A percentile compares a stretch with the other conserved stretches of the same genome.
phyloP scores from a whole-genome alignment of 2,113 vertebrate genomes.

The Odobenus rosmarus region DNA sequence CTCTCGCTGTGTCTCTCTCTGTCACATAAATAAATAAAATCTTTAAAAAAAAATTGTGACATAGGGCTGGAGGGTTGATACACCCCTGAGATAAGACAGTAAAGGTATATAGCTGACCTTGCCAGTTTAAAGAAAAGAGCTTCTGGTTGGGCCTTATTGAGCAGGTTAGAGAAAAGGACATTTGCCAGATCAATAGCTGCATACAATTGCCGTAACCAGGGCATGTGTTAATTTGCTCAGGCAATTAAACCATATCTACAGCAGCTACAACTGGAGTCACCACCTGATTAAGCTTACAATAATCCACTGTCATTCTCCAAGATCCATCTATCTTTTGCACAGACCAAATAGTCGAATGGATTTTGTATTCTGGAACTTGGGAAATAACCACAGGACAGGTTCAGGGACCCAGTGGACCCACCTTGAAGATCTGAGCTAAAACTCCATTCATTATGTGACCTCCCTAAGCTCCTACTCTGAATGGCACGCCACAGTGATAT shows the following conservation, averaged over 20 bases:
- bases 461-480: not conserved
- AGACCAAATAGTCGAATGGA: not conserved
- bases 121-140: not conserved
- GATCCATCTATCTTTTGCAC: not conserved
- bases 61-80: not conserved
- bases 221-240: not conserved
- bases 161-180: not conserved
- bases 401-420: not conserved
- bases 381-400: not conserved
- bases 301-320: not conserved
- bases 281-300: not conserved
- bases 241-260: not conserved
- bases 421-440: not conserved
- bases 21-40: too few species aligned
- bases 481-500: not conserved
- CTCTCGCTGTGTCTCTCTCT: too few species aligned
- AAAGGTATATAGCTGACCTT: not conserved
- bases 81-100: not conserved
- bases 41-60: not conserved
- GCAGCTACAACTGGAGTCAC: not conserved
- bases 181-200: not conserved
- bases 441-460: not conserved
- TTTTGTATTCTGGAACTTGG: not conserved
- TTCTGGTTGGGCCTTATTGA: not conserved
- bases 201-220: not conserved